phyloP scores from a whole-genome alignment of 2,888 invertebrate species.

The Polia nebulosa region DNA sequence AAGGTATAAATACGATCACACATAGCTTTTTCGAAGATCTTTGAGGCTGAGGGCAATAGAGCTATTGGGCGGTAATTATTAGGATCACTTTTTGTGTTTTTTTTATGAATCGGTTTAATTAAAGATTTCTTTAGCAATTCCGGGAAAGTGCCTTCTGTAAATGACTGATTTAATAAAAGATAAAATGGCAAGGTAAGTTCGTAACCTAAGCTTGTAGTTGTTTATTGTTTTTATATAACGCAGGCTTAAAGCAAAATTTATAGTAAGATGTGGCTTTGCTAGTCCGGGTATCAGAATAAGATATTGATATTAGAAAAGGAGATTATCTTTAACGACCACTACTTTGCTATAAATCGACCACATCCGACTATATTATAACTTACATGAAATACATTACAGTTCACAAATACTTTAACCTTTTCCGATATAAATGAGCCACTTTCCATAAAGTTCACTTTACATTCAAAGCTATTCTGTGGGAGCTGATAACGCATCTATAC shows the following conservation, averaged over 20 bases:
- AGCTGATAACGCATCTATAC: conserved; percentile 45
- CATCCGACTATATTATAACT: background rate
- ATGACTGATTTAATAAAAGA: too few species aligned
- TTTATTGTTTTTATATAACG: background rate
- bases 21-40: too few species aligned
- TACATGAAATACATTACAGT: conserved; percentile 5
- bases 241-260: background rate
- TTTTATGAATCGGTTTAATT: too few species aligned
- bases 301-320: conserved; percentile 33
- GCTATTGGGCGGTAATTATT: too few species aligned
- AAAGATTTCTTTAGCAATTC: too few species aligned
- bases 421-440: conserved; percentile 18
- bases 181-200: too few species aligned
- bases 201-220: too few species aligned
- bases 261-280: background rate
- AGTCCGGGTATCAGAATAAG: conserved; percentile 14
- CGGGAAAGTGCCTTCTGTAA: too few species aligned
- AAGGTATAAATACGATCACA: too few species aligned
- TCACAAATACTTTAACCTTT: conserved; percentile 9
- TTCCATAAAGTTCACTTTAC: conserved; percentile 26
- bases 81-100: too few species aligned
- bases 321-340: conserved; percentile 10
- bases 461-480: conserved; percentile 42
- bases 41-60: too few species aligned
- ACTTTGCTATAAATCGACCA: conserved; percentile 8